Evolutionary conservation across 1,140 invertebrate genomes (phyloP).

Genomic region (Luehdorfia chinensis): DNA sequence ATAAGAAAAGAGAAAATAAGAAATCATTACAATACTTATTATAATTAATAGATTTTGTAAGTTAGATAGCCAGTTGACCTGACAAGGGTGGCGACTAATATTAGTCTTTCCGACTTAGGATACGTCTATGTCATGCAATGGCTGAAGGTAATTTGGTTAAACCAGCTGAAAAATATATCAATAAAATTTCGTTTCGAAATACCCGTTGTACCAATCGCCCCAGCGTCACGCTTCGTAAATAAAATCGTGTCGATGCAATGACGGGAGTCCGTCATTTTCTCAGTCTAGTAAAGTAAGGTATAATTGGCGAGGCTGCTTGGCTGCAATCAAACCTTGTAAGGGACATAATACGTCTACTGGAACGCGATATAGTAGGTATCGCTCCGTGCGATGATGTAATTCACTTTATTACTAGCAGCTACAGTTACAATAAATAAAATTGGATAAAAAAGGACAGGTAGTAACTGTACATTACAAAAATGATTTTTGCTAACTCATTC

Average conservation of each 20-base stretch:
- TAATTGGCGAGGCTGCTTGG: constrained; percentile 1
- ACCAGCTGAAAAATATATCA: no score
- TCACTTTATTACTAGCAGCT: constrained; percentile 15
- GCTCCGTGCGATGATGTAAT: constrained; percentile 9
- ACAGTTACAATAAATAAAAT: neutral
- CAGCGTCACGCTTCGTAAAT: neutral
- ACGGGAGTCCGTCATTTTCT: constrained; percentile 3
- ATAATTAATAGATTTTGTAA: no score
- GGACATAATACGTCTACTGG: constrained; percentile 12
- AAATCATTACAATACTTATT: no score
- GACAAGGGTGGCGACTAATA: no score
- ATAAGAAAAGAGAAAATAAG: no score
- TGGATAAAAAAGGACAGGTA: neutral
- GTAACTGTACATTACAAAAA: no score
- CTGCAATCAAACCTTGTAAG: constrained; percentile 14
- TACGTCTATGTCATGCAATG: no score
- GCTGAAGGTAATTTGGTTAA: no score
- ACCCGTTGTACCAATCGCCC: neutral
- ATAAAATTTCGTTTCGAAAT: constrained; percentile 8
- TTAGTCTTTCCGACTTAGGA: no score
- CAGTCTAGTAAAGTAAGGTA: neutral
- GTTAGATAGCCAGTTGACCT: no score
- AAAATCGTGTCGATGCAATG: constrained; percentile 9
- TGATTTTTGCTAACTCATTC: no score
- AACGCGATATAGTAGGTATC: constrained; percentile 16